Evolutionary conservation across 2,113 vertebrate species (phyloP).

Genomic region (Phasianus colchicus): DNA sequence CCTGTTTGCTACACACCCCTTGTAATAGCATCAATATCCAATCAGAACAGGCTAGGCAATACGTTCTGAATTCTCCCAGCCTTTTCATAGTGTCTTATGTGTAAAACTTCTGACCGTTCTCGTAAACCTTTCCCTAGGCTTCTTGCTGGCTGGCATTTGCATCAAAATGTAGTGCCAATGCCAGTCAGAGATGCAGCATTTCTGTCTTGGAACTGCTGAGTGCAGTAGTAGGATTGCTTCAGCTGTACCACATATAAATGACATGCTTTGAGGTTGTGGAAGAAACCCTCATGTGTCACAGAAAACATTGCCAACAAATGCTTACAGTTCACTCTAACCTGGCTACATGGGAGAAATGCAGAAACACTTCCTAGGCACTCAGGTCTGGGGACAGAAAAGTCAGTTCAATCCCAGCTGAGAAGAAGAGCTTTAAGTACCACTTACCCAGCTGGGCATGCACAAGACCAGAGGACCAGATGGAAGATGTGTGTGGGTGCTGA

Average conservation of each 20-base stretch:
- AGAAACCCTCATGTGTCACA: neutral
- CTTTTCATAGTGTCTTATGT: fast-evolving
- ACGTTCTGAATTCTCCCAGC: neutral
- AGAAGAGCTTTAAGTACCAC: neutral
- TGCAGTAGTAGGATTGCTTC: neutral
- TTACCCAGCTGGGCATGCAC: neutral
- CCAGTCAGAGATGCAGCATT: neutral
- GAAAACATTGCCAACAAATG: neutral
- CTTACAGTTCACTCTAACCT: neutral
- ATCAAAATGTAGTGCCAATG: neutral
- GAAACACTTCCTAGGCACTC: neutral
- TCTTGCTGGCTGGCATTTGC: neutral
- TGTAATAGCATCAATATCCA: neutral
- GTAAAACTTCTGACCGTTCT: neutral
- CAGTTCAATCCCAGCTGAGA: neutral
- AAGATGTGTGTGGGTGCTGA: neutral
- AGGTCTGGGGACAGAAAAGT: neutral
- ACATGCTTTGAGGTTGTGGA: fast-evolving
- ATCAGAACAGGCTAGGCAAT: neutral
- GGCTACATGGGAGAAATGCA: neutral
- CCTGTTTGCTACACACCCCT: neutral
- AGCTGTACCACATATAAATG: fast-evolving
- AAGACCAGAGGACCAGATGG: neutral
- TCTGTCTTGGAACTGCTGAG: neutral
- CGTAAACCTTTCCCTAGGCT: neutral